Evolutionary conservation across 2,113 vertebrate species (phyloP).

Genomic region (Coptodon bakossiorum): DNA sequence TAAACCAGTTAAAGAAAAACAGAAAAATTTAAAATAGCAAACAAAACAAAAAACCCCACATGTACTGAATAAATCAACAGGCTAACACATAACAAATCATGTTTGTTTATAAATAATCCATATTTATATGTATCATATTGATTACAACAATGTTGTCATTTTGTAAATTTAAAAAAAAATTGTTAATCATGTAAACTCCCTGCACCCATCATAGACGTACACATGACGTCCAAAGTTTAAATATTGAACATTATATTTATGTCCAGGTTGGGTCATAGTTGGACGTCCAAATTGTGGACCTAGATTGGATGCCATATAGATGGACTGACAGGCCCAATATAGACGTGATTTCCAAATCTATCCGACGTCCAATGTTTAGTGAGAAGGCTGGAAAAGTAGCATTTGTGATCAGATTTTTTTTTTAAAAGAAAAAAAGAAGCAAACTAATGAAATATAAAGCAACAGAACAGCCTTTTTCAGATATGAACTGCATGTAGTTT

Average conservation of each 20-base stretch:
- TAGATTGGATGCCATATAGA: not conserved
- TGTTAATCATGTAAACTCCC: not conserved
- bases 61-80: not conserved
- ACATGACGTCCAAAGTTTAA: not conserved
- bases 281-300: not conserved
- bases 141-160: not conserved
- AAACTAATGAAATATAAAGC: not conserved
- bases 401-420: not conserved
- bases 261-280: not conserved
- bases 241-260: not conserved
- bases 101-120: not conserved
- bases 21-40: not conserved
- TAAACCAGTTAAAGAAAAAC: not conserved
- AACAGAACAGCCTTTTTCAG: not conserved
- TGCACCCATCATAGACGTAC: not conserved
- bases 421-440: not conserved
- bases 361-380: not conserved
- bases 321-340: not conserved
- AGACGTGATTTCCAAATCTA: not conserved
- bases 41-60: fast-evolving
- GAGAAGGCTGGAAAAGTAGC: not conserved
- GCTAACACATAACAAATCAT: not conserved
- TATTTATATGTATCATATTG: not conserved
- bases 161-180: fast-evolving
- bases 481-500: not conserved